Evolutionary conservation across 2,113 vertebrate genomes (phyloP).

Genomic region (Aix galericulata): DNA sequence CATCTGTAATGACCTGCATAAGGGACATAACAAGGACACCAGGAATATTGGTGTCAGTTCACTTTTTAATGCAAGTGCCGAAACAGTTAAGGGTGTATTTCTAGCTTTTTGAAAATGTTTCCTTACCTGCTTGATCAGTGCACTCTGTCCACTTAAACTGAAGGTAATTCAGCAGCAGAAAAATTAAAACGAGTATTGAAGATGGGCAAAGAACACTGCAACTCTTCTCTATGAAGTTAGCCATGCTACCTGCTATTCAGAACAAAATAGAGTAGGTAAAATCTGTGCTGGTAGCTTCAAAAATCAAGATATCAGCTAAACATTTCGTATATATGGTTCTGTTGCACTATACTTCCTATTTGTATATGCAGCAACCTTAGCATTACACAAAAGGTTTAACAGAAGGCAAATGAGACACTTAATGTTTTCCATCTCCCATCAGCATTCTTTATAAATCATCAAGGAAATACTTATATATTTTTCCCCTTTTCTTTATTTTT

Average conservation of each 20-base stretch:
- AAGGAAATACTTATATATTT: slow-evolving; percentile 52
- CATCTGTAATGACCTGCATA: slow-evolving; percentile 4
- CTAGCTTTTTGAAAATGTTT: background rate
- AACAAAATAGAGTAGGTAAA: background rate
- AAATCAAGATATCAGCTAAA: background rate
- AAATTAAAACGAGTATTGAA: background rate
- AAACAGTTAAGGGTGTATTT: background rate
- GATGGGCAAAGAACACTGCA: background rate
- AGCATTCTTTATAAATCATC: slow-evolving; percentile 56
- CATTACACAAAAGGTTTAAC: slow-evolving; percentile 35
- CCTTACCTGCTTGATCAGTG: background rate
- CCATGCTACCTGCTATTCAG: background rate
- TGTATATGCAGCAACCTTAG: background rate
- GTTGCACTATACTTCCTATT: background rate
- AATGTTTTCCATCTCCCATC: slow-evolving; percentile 48
- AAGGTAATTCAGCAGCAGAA: background rate
- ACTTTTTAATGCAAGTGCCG: background rate
- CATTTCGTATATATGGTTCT: background rate
- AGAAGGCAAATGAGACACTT: background rate
- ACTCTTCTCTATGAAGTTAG: background rate
- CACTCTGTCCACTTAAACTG: background rate
- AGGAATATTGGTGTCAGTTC: background rate
- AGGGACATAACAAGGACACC: background rate
- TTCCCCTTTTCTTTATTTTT: slow-evolving; percentile 40
- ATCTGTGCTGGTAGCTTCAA: background rate